A percentile compares a stretch with the other conserved stretches of the same genome.
Conservation (phyloP, 2,113 vertebrate genomes). For the Gymnorhina tibicen region DNA sequence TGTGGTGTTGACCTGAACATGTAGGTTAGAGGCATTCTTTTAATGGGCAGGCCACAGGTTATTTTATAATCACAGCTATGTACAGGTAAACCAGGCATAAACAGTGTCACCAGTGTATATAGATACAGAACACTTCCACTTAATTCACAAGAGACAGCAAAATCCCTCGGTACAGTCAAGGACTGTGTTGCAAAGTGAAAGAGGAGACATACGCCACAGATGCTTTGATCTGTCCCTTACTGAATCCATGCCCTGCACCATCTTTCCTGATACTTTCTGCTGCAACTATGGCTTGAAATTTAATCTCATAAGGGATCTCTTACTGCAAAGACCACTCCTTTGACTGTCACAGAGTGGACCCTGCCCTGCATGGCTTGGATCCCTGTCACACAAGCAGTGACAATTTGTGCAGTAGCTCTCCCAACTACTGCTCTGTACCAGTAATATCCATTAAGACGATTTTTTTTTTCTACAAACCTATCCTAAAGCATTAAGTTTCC, state of each 20-base stretch:
- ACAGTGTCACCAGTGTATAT: not conserved
- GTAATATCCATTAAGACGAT: not conserved
- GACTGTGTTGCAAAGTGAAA: not conserved
- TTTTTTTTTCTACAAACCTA: not conserved
- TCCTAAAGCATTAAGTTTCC: not conserved
- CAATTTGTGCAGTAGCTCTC: not conserved
- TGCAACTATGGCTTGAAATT: not conserved
- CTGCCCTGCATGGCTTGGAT: not conserved
- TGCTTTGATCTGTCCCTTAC: not conserved
- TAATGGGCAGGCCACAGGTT: not conserved
- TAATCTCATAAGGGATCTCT: not conserved
- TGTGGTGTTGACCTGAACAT: not conserved
- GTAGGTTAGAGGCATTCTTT: not conserved
- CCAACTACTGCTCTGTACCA: not conserved
- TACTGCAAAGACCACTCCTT: not conserved
- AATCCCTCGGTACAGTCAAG: not conserved
- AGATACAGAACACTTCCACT: not conserved
- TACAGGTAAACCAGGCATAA: not conserved
- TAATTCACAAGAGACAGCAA: not conserved
- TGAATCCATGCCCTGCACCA: not conserved
- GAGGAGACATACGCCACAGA: rapidly evolving
- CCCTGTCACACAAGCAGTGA: not conserved
- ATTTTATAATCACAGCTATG: not conserved
- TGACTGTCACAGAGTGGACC: not conserved
- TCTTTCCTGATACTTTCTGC: not conserved